Evolutionary conservation across 2,888 invertebrate species (phyloP), one percentile per base, ranked within the genome.

Genomic region (Pheosia tremula): DNA sequence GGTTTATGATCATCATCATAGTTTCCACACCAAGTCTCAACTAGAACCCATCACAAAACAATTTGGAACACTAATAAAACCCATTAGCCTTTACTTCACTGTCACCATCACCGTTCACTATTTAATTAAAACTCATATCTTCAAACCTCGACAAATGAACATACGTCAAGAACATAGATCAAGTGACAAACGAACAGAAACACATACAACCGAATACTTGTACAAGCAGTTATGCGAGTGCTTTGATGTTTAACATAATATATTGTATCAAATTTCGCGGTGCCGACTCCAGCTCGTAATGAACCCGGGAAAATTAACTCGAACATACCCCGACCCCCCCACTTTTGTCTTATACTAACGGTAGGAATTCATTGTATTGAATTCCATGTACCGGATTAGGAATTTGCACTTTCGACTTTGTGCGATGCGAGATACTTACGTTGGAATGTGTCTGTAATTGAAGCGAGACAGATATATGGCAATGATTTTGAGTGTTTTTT

Each of bases 321-420:
- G 37, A 54, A 9, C 53, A 37, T n/a, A 41, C 8, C 56, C 41
- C 41, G 3, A 38, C 36, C 54, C 11, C 11, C 11, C 60, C 59
- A 63, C 67, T 69, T 71, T 71, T 74, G 73, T 74, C 75, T 75
- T 70, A 65, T 69, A 66, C 69, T 61, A 56, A 56, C 69, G 59
- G 58, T 58, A 70, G 74, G 78, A 79, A 81, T 80, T 71, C 72
- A 67, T 72, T 57, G 81, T 81, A 82, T 81, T 80, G 78, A 79
- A 80, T 80, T 78, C 74, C 72, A 63, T 71, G 71, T 69, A 75
- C 71, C 63, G 75, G 68, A 79, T 76, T 73, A 72, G 78, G 75
- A 79, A 77, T 74, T 79, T 77, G 67, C 74, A 76, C 72, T 77
- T 74, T 70, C 64, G 61, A 71, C 74, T 77, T 75, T 77, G 77